Conservation (phyloP, 2,888 invertebrate species). For the Miltochrista miniata region DNA sequence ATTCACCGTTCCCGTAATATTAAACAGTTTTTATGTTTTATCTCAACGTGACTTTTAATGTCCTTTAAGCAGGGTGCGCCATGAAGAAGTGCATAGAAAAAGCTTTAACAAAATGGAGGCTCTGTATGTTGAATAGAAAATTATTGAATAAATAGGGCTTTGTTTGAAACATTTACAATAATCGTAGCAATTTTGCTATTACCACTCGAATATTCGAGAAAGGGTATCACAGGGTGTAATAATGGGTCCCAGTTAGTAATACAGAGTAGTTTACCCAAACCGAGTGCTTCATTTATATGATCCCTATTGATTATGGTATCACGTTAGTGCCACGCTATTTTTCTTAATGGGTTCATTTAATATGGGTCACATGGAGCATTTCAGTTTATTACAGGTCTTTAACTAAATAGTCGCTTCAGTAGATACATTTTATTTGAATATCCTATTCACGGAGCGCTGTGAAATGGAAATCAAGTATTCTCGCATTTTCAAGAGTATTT, state of each 20-base stretch:
- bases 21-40: too few species aligned
- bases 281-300: slow-evolving; percentile 24
- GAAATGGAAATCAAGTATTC: too few species aligned
- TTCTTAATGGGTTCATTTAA: slow-evolving; percentile 34
- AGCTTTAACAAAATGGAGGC: not conserved
- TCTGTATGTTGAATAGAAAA: not conserved
- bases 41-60: not conserved
- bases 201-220: slow-evolving; percentile 8
- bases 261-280: slow-evolving; percentile 19
- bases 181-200: too few species aligned
- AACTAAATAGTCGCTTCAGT: slow-evolving; percentile 19
- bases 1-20: too few species aligned
- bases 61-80: not conserved
- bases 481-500: too few species aligned
- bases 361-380: slow-evolving; percentile 31
- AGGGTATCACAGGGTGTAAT: slow-evolving; percentile 28
- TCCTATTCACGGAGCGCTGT: not conserved
- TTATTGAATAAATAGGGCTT: too few species aligned
- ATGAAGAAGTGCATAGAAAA: not conserved
- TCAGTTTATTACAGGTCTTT: slow-evolving; percentile 36
- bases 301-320: slow-evolving; percentile 25
- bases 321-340: slow-evolving; percentile 15
- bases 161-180: too few species aligned
- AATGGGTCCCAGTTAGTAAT: slow-evolving; percentile 10
- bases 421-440: slow-evolving; percentile 23